Percentiles rank a stretch among this genome's conserved stretches.
Evolutionary conservation across 1,140 invertebrate species (phyloP).

Genomic region (Procambarus virginalis): DNA sequence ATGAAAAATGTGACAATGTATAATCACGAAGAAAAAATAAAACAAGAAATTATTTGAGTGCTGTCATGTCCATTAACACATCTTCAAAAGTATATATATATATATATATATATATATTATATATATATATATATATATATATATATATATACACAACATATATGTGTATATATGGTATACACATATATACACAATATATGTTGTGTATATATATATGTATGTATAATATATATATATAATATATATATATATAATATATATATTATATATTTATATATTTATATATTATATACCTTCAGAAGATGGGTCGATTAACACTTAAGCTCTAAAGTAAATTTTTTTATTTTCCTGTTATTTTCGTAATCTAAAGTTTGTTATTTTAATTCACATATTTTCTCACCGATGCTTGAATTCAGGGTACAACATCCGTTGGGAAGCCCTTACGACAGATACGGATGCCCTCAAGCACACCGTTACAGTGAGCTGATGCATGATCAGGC

Average conservation of each 20-base stretch:
- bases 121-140: no score
- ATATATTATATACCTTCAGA: background rate
- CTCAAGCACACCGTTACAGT: slow-evolving; percentile 63
- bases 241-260: slow-evolving; percentile 14
- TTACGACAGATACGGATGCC: slow-evolving; percentile 54
- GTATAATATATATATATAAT: background rate
- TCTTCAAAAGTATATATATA: no score
- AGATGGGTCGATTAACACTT: no score
- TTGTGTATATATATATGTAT: no score
- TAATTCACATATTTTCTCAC: background rate
- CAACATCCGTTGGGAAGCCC: slow-evolving; percentile 49
- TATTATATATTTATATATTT: slow-evolving; percentile 16
- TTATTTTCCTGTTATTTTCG: no score
- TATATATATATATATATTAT: no score
- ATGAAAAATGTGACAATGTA: no score
- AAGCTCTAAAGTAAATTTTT: background rate
- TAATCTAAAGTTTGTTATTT: no score
- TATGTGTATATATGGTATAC: background rate
- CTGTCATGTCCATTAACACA: no score
- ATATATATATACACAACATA: no score
- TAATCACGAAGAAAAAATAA: no score
- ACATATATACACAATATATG: background rate
- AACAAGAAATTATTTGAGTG: no score
- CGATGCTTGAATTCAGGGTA: slow-evolving; percentile 54
- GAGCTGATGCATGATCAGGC: slow-evolving; percentile 53